A percentile compares a stretch with the other conserved stretches of the same genome.
phyloP scores from a whole-genome alignment of 2,888 invertebrate genomes.

The Yponomeuta plumbellus region DNA sequence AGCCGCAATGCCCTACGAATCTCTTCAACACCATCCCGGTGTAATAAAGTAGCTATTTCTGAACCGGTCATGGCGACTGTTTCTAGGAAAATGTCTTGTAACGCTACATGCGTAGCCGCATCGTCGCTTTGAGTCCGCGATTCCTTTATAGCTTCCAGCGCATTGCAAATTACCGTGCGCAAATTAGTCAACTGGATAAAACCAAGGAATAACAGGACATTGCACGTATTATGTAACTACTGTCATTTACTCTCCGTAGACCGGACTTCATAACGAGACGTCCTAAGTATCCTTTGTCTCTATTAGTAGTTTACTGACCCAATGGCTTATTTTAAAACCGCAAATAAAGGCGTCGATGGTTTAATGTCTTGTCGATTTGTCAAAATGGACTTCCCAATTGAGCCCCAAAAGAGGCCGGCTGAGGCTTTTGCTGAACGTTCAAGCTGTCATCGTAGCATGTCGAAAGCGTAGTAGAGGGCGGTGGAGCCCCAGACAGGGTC shows the following conservation, averaged over 20 bases:
- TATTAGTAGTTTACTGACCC: not conserved
- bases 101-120: constrained; percentile 4
- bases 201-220: not conserved
- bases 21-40: constrained; percentile 25
- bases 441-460: constrained; percentile 7
- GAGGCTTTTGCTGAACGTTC: not conserved
- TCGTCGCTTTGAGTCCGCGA: not conserved
- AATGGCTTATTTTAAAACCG: not conserved
- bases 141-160: not conserved
- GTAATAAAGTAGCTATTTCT: constrained; percentile 48
- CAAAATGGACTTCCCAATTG: not conserved
- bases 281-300: not conserved
- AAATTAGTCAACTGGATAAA: not conserved
- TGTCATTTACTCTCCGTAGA: not conserved
- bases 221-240: not conserved
- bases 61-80: constrained; percentile 1
- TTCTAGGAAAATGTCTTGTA: constrained; percentile 13
- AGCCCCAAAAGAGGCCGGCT: not conserved
- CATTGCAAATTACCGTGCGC: not conserved
- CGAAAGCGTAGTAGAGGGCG: constrained; percentile 4
- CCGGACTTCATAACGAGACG: not conserved
- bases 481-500: constrained; percentile 5
- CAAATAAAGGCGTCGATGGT: not conserved
- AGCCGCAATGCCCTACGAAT: constrained; percentile 36
- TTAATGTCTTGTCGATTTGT: not conserved